These are phyloP conservation scores for Drosophila melanica DNA, from an alignment of 1,140 invertebrate genomes.

Conservation along the genomic window DNA sequence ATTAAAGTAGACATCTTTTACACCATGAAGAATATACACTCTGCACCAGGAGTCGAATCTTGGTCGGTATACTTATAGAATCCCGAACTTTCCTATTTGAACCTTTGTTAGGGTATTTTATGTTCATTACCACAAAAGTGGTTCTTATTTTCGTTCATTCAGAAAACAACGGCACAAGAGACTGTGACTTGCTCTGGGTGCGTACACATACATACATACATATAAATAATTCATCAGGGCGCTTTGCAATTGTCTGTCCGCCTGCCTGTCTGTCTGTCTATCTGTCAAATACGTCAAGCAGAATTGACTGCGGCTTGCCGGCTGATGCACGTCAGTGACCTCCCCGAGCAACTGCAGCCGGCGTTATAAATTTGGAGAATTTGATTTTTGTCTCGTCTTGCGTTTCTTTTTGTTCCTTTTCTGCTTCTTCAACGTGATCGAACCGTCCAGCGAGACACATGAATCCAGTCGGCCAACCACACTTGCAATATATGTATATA, in stretches of 20 bases:
- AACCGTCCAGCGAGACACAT: constrained; percentile 56
- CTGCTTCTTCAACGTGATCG: neutral
- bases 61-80: too few species aligned
- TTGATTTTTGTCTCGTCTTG: constrained; percentile 53
- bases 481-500: constrained; percentile 19
- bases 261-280: constrained; percentile 15
- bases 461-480: constrained; percentile 47
- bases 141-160: constrained; percentile 47
- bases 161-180: constrained; percentile 29
- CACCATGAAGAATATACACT: too few species aligned
- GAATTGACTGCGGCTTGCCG: constrained; percentile 40
- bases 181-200: constrained; percentile 28
- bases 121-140: neutral
- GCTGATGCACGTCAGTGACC: constrained; percentile 59
- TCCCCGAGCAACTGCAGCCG: constrained; percentile 48
- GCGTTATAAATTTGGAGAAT: constrained; percentile 56
- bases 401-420: constrained; percentile 18
- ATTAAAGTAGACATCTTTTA: too few species aligned
- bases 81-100: too few species aligned
- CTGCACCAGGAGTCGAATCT: too few species aligned
- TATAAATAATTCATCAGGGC: constrained; percentile 68
- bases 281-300: constrained; percentile 63
- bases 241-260: constrained; percentile 20
- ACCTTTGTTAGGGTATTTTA: neutral
- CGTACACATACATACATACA: constrained; percentile 9